Evolutionary conservation across 2,797 vertebrate genomes (phyloP).

Genomic region (Sebastes kiyomatsui): DNA sequence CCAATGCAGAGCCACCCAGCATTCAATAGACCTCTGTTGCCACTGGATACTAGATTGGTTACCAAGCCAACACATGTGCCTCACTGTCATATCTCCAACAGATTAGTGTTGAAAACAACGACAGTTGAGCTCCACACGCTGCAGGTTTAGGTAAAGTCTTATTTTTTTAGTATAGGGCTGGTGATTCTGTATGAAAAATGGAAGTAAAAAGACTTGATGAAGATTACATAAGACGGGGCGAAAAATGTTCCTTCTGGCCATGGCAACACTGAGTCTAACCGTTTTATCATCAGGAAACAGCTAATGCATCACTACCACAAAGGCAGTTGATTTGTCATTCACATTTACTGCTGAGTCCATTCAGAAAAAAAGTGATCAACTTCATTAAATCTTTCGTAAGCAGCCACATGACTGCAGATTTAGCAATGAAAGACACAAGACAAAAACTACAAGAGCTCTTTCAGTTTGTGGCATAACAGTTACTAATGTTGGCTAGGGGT

Average conservation of each 20-base stretch:
- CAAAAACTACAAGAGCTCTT: not conserved
- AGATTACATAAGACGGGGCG: constrained; percentile 29
- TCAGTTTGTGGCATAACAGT: not conserved
- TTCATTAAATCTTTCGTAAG: constrained; percentile 5
- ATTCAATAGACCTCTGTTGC: constrained; percentile 84
- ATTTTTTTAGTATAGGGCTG: not conserved
- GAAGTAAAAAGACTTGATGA: constrained; percentile 5
- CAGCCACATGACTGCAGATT: not conserved
- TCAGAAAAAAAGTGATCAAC: constrained; percentile 16
- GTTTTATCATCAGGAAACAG: constrained; percentile 32
- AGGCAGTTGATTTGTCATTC: constrained; percentile 9
- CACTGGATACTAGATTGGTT: constrained; percentile 84
- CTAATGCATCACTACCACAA: constrained; percentile 14
- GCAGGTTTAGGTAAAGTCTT: constrained; percentile 18
- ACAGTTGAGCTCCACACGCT: constrained; percentile 43
- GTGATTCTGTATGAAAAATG: constrained; percentile 4
- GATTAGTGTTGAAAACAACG: constrained; percentile 72
- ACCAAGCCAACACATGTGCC: constrained; percentile 83
- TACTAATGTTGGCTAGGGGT: not conserved
- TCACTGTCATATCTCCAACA: constrained; percentile 76
- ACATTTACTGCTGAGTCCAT: not conserved
- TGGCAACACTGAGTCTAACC: constrained; percentile 30
- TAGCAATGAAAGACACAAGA: not conserved
- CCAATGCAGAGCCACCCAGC: constrained; percentile 75
- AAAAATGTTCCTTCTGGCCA: constrained; percentile 36